A percentile compares a stretch with the other conserved stretches of the same genome.
These are phyloP conservation scores for Musca domestica DNA, from an alignment of 1,140 invertebrate species.

Conservation along the genomic window DNA sequence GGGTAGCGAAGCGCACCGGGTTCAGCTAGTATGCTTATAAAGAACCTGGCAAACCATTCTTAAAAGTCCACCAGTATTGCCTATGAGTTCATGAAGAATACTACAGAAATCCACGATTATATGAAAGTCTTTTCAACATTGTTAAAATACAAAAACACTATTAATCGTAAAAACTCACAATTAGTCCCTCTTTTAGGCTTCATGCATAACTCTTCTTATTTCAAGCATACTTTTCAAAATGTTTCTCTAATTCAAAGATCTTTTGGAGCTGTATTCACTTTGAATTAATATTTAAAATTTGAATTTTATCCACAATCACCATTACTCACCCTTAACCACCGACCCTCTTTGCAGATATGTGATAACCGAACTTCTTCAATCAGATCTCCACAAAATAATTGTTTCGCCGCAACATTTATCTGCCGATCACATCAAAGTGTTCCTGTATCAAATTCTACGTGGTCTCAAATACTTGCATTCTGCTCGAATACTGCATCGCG, in stretches of 20 bases:
- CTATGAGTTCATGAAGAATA: too few species aligned
- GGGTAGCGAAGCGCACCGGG: too few species aligned
- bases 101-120: too few species aligned
- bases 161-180: too few species aligned
- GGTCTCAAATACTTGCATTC: constrained; percentile 98
- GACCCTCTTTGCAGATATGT: constrained; percentile 79
- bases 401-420: constrained; percentile 97
- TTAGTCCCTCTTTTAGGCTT: too few species aligned
- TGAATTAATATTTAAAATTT: not conserved
- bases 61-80: too few species aligned
- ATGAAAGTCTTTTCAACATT: too few species aligned
- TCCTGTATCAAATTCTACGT: constrained; percentile 99
- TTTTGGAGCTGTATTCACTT: not conserved
- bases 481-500: constrained; percentile 93
- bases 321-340: constrained; percentile 5
- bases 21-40: too few species aligned
- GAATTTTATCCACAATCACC: not conserved
- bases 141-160: too few species aligned
- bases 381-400: constrained; percentile 99
- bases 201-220: too few species aligned
- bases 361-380: constrained; percentile 98
- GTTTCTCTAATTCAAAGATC: not conserved
- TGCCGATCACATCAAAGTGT: constrained; percentile 99
- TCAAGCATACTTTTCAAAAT: not conserved
- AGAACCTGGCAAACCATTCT: too few species aligned